These are phyloP conservation scores for Tragopan temminckii DNA, from an alignment of 2,797 vertebrate genomes.

Conservation along the genomic window DNA sequence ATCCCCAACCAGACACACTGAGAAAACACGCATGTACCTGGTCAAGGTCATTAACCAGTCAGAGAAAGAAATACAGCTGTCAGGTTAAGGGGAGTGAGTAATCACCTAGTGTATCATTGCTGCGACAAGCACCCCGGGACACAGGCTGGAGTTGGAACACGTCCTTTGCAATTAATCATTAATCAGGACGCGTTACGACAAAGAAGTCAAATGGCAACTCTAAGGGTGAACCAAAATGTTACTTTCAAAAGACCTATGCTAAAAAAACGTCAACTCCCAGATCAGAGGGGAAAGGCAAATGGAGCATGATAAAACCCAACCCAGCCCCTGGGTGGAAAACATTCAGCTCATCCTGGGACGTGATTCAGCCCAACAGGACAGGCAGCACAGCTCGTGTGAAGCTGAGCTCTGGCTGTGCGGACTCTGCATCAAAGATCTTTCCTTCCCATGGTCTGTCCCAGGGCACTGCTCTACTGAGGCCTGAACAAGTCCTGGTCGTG, in stretches of 20 bases:
- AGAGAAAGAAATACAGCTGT: slow-evolving; percentile 57
- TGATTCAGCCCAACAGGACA: background rate
- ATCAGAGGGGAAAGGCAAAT: slow-evolving; percentile 21
- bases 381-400: background rate
- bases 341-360: background rate
- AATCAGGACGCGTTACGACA: background rate
- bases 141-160: slow-evolving; percentile 50
- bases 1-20: background rate
- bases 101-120: slow-evolving; percentile 60
- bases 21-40: background rate
- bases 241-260: background rate
- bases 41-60: slow-evolving; percentile 56
- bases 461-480: background rate
- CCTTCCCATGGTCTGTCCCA: background rate
- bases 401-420: background rate
- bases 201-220: slow-evolving; percentile 24
- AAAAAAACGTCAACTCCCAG: background rate
- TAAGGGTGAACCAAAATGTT: slow-evolving; percentile 38
- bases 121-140: slow-evolving; percentile 68
- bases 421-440: background rate
- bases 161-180: slow-evolving; percentile 65
- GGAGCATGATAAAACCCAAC: background rate
- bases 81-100: slow-evolving; percentile 65
- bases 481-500: background rate
- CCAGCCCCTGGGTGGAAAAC: slow-evolving; percentile 3